phyloP scores from a whole-genome alignment of 1,140 invertebrate species.

The Panagrolaimus sp. region DNA sequence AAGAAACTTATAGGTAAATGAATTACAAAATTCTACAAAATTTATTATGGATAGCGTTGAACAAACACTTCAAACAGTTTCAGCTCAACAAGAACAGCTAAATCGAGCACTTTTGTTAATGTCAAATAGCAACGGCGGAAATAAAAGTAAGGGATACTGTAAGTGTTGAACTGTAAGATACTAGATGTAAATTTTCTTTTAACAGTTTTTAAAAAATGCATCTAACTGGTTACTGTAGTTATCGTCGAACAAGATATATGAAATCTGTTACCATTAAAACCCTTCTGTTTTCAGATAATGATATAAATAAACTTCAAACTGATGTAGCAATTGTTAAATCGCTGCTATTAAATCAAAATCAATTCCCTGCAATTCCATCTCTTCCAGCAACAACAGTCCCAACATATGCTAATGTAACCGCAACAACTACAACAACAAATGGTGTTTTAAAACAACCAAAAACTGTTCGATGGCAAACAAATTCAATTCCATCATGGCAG shows the following conservation, averaged over 20 bases:
- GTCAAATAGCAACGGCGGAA: background rate
- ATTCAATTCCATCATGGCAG: constrained; percentile 29
- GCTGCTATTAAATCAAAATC: constrained; percentile 41
- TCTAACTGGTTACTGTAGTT: too few species aligned
- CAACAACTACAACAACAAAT: constrained; percentile 7
- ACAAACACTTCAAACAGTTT: constrained; percentile 41
- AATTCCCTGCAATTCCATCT: constrained; percentile 42
- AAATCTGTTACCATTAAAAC: background rate
- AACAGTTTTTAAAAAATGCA: too few species aligned
- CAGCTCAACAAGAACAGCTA: constrained; percentile 45
- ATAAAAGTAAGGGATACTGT: background rate
- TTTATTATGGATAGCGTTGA: constrained; percentile 48
- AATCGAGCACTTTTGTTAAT: constrained; percentile 34
- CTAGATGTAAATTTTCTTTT: too few species aligned
- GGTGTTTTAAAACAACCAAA: constrained; percentile 12
- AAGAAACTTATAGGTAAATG: constrained; percentile 26
- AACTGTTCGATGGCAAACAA: constrained; percentile 3
- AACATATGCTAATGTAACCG: too few species aligned
- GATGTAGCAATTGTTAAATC: constrained; percentile 45
- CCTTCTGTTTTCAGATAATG: background rate
- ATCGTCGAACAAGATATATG: background rate
- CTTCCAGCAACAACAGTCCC: constrained; percentile 17
- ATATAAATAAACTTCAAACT: constrained; percentile 4
- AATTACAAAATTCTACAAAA: constrained; percentile 45
- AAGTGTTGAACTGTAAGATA: too few species aligned